Percentiles rank a stretch among this genome's conserved stretches.
These are phyloP conservation scores for Margarornis squamiger DNA, from an alignment of 2,797 vertebrate species.

Conservation along the genomic window DNA sequence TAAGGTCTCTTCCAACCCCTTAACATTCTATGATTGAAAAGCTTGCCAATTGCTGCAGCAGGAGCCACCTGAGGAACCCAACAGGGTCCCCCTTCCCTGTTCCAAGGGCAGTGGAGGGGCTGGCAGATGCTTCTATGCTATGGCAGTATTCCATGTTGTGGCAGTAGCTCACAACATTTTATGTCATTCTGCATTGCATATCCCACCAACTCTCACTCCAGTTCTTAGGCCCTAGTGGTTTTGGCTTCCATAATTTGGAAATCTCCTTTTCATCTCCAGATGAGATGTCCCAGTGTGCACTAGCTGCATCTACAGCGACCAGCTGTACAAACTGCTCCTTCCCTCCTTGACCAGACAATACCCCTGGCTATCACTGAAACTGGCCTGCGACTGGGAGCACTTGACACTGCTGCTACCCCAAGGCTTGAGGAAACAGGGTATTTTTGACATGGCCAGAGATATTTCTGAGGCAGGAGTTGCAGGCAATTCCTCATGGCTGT, in stretches of 20 bases:
- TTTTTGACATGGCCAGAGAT: not conserved
- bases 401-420: not conserved
- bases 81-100: not conserved
- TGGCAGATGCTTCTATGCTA: not conserved
- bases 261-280: not conserved
- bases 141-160: not conserved
- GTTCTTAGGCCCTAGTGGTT: not conserved
- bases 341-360: not conserved
- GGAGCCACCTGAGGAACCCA: accelerated
- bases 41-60: too few relatives aligned
- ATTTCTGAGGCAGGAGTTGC: not conserved
- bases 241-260: not conserved
- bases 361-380: not conserved
- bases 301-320: not conserved
- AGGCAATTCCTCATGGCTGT: not conserved
- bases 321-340: accelerated
- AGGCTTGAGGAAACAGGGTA: not conserved
- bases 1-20: not conserved
- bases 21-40: not conserved
- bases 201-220: not conserved
- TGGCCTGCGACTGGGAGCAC: not conserved
- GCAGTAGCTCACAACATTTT: not conserved
- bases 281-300: not conserved
- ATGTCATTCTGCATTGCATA: not conserved
- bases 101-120: not conserved